Conservation (phyloP, 2,797 vertebrate species). For the Novumbra hubbsi region DNA sequence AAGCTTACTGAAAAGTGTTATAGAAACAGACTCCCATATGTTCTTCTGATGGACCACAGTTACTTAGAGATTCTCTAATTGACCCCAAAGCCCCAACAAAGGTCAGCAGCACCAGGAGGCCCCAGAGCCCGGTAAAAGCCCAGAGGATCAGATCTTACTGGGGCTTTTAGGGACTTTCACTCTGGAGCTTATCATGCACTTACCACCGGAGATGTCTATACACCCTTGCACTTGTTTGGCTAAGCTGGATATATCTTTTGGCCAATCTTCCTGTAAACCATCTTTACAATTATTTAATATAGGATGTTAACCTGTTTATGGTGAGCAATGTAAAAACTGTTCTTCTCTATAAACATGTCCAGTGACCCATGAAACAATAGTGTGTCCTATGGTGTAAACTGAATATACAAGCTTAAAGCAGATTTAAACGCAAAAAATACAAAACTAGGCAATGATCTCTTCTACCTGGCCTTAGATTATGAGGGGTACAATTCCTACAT, state of each 20-base stretch:
- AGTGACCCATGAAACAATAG: too few relatives aligned
- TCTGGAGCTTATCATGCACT: background rate
- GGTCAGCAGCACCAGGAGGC: background rate
- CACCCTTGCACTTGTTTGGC: background rate
- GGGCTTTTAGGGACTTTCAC: background rate
- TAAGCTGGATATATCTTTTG: background rate
- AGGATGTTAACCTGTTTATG: too few relatives aligned
- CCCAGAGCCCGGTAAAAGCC: background rate
- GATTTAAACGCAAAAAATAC: background rate
- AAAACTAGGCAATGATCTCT: background rate
- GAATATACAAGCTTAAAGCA: background rate
- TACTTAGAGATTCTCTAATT: constrained; percentile 19
- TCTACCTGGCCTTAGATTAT: background rate
- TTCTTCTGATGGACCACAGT: background rate
- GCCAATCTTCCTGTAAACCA: background rate
- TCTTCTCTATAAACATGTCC: too few relatives aligned
- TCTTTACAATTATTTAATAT: background rate
- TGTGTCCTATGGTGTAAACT: background rate
- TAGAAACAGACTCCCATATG: background rate
- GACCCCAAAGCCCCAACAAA: constrained; percentile 1
- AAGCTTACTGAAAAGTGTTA: background rate
- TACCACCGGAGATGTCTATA: background rate
- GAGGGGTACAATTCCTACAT: background rate
- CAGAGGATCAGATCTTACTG: background rate
- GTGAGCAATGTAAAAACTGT: too few relatives aligned